A percentile compares a stretch with the other conserved stretches of the same genome.
Conservation (phyloP, 2,797 vertebrate species). For the Rhinophrynus dorsalis region DNA sequence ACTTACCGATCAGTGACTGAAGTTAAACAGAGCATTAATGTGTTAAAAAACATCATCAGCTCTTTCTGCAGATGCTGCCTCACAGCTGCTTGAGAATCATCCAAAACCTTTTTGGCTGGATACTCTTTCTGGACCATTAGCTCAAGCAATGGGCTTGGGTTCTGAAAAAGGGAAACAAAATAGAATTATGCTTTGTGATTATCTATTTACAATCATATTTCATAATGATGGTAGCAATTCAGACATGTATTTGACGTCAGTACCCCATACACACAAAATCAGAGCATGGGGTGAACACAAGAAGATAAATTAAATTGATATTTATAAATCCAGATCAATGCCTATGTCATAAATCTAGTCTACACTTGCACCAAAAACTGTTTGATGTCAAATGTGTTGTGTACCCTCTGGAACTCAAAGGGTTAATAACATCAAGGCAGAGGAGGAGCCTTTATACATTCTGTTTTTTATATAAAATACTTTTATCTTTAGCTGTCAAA, state of each 20-base stretch:
- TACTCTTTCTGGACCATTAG: slow-evolving; percentile 73
- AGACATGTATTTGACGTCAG: neutral
- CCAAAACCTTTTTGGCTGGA: slow-evolving; percentile 63
- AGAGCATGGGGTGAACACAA: too few species aligned
- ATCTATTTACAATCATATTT: neutral
- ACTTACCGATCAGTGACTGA: slow-evolving; percentile 81
- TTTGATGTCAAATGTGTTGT: too few species aligned
- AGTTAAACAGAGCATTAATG: slow-evolving; percentile 71
- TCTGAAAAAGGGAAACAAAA: slow-evolving; percentile 58
- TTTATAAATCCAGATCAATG: too few species aligned
- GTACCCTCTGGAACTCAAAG: too few species aligned
- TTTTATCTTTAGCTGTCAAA: too few species aligned
- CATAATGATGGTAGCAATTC: neutral
- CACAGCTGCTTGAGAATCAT: slow-evolving; percentile 75
- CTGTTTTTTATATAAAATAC: too few species aligned
- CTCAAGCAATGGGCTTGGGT: slow-evolving; percentile 67
- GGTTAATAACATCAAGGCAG: too few species aligned
- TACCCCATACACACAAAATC: neutral
- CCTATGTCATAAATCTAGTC: too few species aligned
- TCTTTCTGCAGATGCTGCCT: slow-evolving; percentile 88
- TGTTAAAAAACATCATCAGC: slow-evolving; percentile 79
- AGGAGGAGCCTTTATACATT: too few species aligned
- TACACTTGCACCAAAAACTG: too few species aligned
- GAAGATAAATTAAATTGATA: too few species aligned
- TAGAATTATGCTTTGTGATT: neutral